Conservation (phyloP, 37 sponge, comb jelly and placozoan genomes). For the Ephydatia muelleri region DNA sequence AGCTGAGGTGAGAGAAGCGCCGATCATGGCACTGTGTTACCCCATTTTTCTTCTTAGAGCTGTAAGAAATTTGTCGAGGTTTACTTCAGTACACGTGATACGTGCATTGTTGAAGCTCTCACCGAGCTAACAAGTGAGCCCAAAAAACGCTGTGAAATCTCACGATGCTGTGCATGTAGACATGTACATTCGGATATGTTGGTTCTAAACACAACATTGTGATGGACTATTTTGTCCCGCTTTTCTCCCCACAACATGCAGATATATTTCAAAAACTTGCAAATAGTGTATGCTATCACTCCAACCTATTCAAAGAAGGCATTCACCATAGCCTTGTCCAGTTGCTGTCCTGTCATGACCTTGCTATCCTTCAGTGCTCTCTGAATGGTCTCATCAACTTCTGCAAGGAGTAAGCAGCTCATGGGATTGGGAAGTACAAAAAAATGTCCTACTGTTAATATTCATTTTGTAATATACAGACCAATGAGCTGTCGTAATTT, state of each 20-base stretch:
- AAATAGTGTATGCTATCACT: not conserved
- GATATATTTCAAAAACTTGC: constrained; percentile 51
- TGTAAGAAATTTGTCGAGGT: not conserved
- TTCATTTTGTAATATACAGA: not conserved
- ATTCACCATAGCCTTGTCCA: constrained; percentile 13
- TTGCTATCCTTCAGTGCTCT: constrained; percentile 29
- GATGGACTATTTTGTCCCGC: not conserved
- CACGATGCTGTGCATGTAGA: not conserved
- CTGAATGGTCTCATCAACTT: constrained; percentile 52
- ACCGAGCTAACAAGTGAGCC: constrained; percentile 39
- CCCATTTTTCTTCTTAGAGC: not conserved
- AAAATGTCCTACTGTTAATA: too few relatives aligned
- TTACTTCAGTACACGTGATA: not conserved
- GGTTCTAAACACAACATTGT: not conserved
- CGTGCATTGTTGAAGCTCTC: not conserved
- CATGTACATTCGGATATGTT: not conserved
- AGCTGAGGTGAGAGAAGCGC: not conserved
- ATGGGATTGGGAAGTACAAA: not conserved
- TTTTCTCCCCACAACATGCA: constrained; percentile 17
- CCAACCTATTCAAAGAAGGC: not conserved
- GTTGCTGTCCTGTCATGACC: constrained; percentile 23
- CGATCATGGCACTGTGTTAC: not conserved
- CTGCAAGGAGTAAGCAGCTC: constrained; percentile 30
- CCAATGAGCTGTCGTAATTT: not conserved
- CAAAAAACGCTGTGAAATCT: not conserved